Base-by-base conservation (phyloP, 1,140 invertebrate species). In the Hirudo medicinalis region DNA sequence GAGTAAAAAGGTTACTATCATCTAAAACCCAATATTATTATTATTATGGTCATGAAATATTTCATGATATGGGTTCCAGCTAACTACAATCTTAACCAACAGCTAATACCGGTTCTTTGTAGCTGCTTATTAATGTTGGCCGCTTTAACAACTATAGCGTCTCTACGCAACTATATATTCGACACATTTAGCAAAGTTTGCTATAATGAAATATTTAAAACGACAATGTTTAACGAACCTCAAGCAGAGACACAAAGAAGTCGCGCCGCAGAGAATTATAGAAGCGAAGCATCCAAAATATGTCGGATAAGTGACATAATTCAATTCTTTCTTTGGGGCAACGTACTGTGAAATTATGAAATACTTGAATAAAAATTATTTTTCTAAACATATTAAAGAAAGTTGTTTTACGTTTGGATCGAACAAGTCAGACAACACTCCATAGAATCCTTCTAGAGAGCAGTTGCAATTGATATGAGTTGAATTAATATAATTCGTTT, bases 341-440 rank as follows among this genome's bases (percentile, higher is more conserved):
- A 63, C 57, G 19, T 63, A 63, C 57, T 63, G 19, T 63, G 11
- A 63, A 25, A 22, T 25, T 13, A 63, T 25, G 4, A 13, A 63
- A 15, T 6, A 19, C 11, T 63, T 25, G 11, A 63, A 63, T 63
- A 20, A 19, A 63, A 25, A 63, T 63, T 63, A 63, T 63, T 63
- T 63, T 63, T 57, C 20, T 57, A 57, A 63, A 63, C 13, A 63
- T 25, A 57, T 25, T 13, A 25, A 63, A 63, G 9, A 0, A 32
- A 63, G 19, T 22, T 13, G 1, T 0, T 3, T 63, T 32, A 63
- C 57, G 19, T 63, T 63, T 25, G 29, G 22, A 32, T 63, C 57
- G 29, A 63, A 63, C 22, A 63, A 32, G 29, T 63, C 57, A 22
- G 57, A 63, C 29, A 63, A 15, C 57, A 63, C 22, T 63, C 57